Percentiles rank a stretch among this genome's conserved stretches.
These are phyloP conservation scores for Drosophila putrida DNA, from an alignment of 2,888 invertebrate species.

Conservation along the genomic window DNA sequence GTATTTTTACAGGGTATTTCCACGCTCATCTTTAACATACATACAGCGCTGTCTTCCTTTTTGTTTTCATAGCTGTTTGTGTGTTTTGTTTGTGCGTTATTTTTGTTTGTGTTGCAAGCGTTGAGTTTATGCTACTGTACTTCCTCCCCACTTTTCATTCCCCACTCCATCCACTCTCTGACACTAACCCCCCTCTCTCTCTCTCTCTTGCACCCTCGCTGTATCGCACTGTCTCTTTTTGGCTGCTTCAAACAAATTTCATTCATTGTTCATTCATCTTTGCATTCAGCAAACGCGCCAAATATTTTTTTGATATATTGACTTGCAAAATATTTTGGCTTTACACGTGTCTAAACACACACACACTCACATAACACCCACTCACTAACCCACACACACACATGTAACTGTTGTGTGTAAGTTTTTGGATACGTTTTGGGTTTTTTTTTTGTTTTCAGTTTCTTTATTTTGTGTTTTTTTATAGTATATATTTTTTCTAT, in stretches of 20 bases:
- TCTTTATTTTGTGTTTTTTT: constrained; percentile 17
- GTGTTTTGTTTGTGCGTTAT: constrained; percentile 16
- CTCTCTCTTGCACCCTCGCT: neutral
- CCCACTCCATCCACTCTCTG: neutral
- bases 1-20: constrained; percentile 20
- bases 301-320: constrained; percentile 77
- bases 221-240: neutral
- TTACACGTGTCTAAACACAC: constrained; percentile 67
- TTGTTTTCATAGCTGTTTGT: constrained; percentile 31
- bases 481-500: constrained; percentile 10
- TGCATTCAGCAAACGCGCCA: constrained; percentile 62
- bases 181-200: neutral
- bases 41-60: neutral
- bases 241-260: constrained; percentile 24
- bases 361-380: constrained; percentile 19
- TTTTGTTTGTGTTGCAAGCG: constrained; percentile 36
- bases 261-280: constrained; percentile 68
- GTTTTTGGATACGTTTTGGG: constrained; percentile 24
- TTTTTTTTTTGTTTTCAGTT: constrained; percentile 37
- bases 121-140: constrained; percentile 37
- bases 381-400: constrained; percentile 9
- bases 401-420: constrained; percentile 14
- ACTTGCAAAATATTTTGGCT: constrained; percentile 78
- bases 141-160: neutral
- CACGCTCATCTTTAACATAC: neutral